Evolutionary conservation across 2,888 invertebrate genomes (phyloP), one percentile per base, ranked within the genome.

Genomic region (Meganola albula): DNA sequence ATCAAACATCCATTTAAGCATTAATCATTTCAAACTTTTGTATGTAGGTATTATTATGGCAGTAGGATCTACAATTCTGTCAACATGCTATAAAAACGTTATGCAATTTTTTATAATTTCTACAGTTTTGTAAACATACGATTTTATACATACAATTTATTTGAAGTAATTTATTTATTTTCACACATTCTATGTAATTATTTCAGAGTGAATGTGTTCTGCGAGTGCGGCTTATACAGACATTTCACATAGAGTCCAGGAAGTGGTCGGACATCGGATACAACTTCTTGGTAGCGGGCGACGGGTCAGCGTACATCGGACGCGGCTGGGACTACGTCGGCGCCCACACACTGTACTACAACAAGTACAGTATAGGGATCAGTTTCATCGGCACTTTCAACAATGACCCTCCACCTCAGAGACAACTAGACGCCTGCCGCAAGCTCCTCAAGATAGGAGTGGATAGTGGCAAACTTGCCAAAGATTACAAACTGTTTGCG

Each of bases 221-320:
- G 5, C 82, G 85, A 1, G 90, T 91, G 1, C 87, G 91, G 8
- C 64, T 80, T 12, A 89, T 91, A 27, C 93, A 93, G 67, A 87
- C 78, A 12, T 92, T 85, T 52, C 93, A 94, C 64, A 90, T 94
- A 18, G 91, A 92, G 32, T 82, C 84, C 0, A 60, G 63, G n/a
- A 55, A 78, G 0, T 91, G 90, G 87, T 85, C 41, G 22, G 94
- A 94, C 58, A 93, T 93, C 12, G 90, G 85, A 0, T 94, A 93
- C 64, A 95, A 93, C 61, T 95, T 93, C 51, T 71, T 95, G 2
- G 88, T 95, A 2, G 94, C 93, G 0, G 93, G 93, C 3, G 93
- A 94, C 58, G 94, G 93, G 0, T 86, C 88, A 5, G 91, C 90
- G 0, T 94, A 93, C 63, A 88, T 87, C 45, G 93, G 92, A 0